Percentiles rank a stretch among this genome's conserved stretches.
These are phyloP conservation scores for Tipula confusa DNA, from an alignment of 2,888 invertebrate species.

Conservation along the genomic window DNA sequence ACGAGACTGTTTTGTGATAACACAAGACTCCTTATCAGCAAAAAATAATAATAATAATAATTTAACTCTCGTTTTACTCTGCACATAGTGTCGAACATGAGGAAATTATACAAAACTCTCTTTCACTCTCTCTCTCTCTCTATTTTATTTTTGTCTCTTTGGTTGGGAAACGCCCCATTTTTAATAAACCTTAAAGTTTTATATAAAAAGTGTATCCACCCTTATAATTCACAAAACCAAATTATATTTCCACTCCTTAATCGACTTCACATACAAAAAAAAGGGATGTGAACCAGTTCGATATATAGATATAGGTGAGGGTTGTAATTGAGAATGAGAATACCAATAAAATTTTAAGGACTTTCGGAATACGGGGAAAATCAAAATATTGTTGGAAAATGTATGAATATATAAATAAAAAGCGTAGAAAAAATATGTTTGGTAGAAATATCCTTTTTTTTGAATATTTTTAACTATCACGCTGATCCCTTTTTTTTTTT, in stretches of 20 bases:
- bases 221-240: neutral
- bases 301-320: neutral
- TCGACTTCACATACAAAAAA: neutral
- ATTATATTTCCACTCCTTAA: neutral
- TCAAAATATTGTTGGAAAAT: neutral
- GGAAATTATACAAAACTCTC: too few relatives aligned
- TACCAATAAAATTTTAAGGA: neutral
- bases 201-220: neutral
- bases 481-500: neutral
- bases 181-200: neutral
- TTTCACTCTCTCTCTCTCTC: too few relatives aligned
- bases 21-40: neutral
- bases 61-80: neutral
- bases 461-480: neutral
- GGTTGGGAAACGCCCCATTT: neutral
- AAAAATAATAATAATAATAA: neutral
- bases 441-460: neutral
- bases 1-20: neutral
- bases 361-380: neutral
- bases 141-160: too few relatives aligned
- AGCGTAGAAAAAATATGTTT: constrained; percentile 14
- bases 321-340: neutral
- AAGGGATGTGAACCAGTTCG: neutral
- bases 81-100: too few relatives aligned
- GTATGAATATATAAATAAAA: constrained; percentile 16